A percentile compares a stretch with the other conserved stretches of the same genome.
Evolutionary conservation across 1,140 invertebrate genomes (phyloP).

Genomic region (Musca domestica): DNA sequence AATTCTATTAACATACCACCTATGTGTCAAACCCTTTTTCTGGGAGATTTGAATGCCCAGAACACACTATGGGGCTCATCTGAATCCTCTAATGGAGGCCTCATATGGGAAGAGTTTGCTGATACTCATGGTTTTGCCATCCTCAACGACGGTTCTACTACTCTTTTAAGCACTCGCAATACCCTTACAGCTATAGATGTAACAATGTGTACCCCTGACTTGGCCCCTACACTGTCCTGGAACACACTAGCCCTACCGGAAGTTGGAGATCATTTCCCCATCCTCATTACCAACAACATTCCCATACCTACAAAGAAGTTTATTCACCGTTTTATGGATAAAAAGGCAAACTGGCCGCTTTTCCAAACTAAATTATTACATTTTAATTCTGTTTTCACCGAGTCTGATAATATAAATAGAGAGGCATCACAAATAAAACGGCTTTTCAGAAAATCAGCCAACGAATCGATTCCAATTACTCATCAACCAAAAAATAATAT

Average conservation of each 20-base stretch:
- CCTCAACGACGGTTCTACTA: neutral
- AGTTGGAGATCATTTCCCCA: constrained; percentile 2
- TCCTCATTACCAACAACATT: too few relatives aligned
- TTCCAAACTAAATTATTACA: neutral
- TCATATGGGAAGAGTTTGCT: neutral
- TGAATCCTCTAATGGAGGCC: too few relatives aligned
- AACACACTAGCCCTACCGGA: neutral
- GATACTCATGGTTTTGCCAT: neutral
- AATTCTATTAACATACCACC: too few relatives aligned
- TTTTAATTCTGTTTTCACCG: neutral
- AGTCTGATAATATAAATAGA: neutral
- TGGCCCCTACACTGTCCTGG: neutral
- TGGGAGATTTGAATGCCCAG: too few relatives aligned
- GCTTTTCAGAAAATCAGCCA: neutral
- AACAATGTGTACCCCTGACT: neutral
- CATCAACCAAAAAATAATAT: neutral
- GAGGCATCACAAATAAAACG: too few relatives aligned
- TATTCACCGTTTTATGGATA: neutral
- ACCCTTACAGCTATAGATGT: neutral
- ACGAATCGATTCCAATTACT: neutral
- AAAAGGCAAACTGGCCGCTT: neutral
- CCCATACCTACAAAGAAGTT: neutral
- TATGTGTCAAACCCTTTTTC: too few relatives aligned
- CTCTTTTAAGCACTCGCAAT: neutral
- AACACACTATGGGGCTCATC: too few relatives aligned